phyloP scores from a whole-genome alignment of 2,888 invertebrate species.

The Spilosoma lubricipeda region DNA sequence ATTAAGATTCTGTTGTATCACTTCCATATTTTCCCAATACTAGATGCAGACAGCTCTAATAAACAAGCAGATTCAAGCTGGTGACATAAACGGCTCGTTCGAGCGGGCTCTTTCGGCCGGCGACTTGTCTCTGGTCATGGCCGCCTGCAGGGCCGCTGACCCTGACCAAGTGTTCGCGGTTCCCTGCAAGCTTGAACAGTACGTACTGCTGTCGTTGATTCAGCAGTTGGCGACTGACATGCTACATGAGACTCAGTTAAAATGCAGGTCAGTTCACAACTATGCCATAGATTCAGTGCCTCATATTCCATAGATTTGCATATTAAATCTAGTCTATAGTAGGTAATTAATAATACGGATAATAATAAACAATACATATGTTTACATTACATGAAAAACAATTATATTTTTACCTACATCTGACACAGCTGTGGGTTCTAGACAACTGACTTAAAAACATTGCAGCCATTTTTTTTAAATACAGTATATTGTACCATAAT shows the following conservation, averaged over 20 bases:
- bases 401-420: no score
- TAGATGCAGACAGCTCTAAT: slow-evolving; percentile 72
- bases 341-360: no score
- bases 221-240: slow-evolving; percentile 97
- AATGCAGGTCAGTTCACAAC: slow-evolving; percentile 66
- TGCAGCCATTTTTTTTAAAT: no score
- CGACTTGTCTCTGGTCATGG: slow-evolving; percentile 93
- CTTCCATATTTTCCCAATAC: not conserved
- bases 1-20: not conserved
- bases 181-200: slow-evolving; percentile 91
- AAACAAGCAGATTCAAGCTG: slow-evolving; percentile 71
- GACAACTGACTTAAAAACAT: no score
- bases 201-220: slow-evolving; percentile 94
- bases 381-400: no score
- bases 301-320: not conserved
- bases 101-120: slow-evolving; percentile 94
- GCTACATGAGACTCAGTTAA: slow-evolving; percentile 89
- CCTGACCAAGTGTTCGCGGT: slow-evolving; percentile 90
- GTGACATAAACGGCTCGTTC: slow-evolving; percentile 93
- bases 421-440: no score
- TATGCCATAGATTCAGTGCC: not conserved
- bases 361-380: no score
- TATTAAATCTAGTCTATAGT: not conserved
- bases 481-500: no score
- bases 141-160: slow-evolving; percentile 93